Conservation (phyloP, 2,888 invertebrate genomes). For the Idaea dimidiata region DNA sequence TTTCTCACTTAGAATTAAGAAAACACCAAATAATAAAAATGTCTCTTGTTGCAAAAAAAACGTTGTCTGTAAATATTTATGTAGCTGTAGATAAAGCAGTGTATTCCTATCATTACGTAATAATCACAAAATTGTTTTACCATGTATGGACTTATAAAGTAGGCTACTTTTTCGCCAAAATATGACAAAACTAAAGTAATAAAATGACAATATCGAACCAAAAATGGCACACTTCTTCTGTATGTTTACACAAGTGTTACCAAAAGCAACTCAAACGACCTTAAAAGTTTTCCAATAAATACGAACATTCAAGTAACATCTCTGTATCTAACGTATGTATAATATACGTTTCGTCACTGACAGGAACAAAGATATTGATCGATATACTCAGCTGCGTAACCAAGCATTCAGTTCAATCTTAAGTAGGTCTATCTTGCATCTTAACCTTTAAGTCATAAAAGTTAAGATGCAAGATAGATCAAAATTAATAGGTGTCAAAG, state of each 20-base stretch:
- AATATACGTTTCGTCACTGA: conserved; percentile 44
- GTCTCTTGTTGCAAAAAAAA: too few relatives aligned
- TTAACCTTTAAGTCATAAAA: too few relatives aligned
- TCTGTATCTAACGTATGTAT: conserved; percentile 20
- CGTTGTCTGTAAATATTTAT: too few relatives aligned
- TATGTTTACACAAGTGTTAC: conserved; percentile 64
- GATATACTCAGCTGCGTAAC: conserved; percentile 60
- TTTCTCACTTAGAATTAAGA: too few relatives aligned
- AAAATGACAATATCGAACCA: conserved; percentile 33
- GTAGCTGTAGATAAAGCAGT: too few relatives aligned
- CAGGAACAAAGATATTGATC: conserved; percentile 56
- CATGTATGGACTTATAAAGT: neutral
- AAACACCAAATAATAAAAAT: too few relatives aligned
- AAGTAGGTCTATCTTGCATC: conserved; percentile 2
- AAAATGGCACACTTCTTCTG: conserved; percentile 57
- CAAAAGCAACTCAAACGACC: conserved; percentile 51
- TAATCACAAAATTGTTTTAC: too few relatives aligned
- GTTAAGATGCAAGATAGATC: too few relatives aligned
- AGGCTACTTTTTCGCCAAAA: conserved; percentile 1
- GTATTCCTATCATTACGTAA: too few relatives aligned
- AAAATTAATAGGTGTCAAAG: too few relatives aligned
- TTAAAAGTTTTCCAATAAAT: conserved; percentile 27
- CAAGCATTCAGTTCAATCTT: conserved; percentile 12
- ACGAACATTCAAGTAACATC: conserved; percentile 18
- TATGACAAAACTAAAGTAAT: conserved; percentile 18